phyloP scores from a whole-genome alignment of 2,888 invertebrate species.

The Agrotis clavis region DNA sequence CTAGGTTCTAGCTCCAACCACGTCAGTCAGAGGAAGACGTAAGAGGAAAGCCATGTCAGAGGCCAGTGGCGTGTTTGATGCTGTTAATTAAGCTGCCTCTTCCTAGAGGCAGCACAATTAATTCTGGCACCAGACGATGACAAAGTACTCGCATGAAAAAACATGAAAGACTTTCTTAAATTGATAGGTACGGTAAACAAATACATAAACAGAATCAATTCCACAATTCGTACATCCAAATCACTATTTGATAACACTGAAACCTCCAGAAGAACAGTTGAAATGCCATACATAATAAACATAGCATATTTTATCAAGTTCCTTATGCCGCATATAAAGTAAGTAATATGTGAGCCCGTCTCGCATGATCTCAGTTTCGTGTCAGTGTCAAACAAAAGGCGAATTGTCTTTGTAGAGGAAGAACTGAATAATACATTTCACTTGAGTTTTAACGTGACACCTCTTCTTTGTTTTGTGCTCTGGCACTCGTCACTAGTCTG shows the following conservation, averaged over 20 bases:
- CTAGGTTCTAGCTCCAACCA: no score
- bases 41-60: no score
- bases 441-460: slow-evolving; percentile 84
- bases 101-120: no score
- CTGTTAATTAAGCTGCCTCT: no score
- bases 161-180: no score
- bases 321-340: slow-evolving; percentile 63
- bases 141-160: no score
- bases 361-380: slow-evolving; percentile 72
- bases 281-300: slow-evolving; percentile 33
- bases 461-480: slow-evolving; percentile 79
- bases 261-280: slow-evolving; percentile 29
- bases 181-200: not conserved
- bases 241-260: slow-evolving; percentile 29
- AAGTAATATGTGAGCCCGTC: slow-evolving; percentile 66
- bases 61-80: no score
- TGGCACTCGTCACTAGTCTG: slow-evolving; percentile 68
- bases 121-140: no score
- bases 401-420: slow-evolving; percentile 76
- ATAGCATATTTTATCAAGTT: slow-evolving; percentile 63
- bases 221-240: slow-evolving; percentile 15
- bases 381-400: slow-evolving; percentile 76
- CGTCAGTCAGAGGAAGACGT: no score
- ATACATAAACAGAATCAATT: slow-evolving; percentile 13
- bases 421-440: slow-evolving; percentile 84